These are phyloP conservation scores for Archips xylosteana DNA, from an alignment of 2,888 invertebrate species.

Conservation along the genomic window DNA sequence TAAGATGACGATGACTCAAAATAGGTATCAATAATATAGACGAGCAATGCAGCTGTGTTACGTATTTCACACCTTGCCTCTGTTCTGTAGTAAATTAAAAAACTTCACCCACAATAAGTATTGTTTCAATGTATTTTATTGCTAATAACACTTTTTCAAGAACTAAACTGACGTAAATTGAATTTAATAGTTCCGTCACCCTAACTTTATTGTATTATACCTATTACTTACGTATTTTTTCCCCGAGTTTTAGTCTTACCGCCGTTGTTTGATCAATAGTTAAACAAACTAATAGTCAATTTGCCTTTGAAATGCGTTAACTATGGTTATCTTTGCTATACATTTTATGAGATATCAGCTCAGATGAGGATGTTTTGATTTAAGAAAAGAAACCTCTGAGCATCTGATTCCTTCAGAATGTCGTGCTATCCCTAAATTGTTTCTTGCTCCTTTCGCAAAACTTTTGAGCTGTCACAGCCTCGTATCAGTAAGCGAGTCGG, in stretches of 20 bases:
- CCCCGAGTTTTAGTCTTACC: no score
- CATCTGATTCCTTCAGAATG: neutral
- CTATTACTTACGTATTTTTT: no score
- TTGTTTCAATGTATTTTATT: slow-evolving; percentile 31
- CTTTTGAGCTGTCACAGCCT: neutral
- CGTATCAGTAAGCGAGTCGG: slow-evolving; percentile 33
- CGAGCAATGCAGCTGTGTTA: no score
- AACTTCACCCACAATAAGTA: slow-evolving; percentile 25
- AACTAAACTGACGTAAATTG: slow-evolving; percentile 15
- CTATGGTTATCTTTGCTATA: no score
- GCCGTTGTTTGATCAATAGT: no score
- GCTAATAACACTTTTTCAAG: slow-evolving; percentile 16
- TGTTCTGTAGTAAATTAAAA: neutral
- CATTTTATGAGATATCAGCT: no score
- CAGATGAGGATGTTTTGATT: neutral
- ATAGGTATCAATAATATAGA: no score
- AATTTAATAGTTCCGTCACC: neutral
- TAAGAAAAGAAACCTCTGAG: neutral
- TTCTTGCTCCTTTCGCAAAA: neutral
- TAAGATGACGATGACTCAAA: no score
- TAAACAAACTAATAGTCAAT: no score
- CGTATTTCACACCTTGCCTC: no score
- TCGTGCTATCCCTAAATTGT: neutral
- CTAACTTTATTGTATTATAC: neutral
- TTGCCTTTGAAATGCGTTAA: no score